phyloP scores from a whole-genome alignment of 2,888 invertebrate species.

The Stenoptilia bipunctidactyla region DNA sequence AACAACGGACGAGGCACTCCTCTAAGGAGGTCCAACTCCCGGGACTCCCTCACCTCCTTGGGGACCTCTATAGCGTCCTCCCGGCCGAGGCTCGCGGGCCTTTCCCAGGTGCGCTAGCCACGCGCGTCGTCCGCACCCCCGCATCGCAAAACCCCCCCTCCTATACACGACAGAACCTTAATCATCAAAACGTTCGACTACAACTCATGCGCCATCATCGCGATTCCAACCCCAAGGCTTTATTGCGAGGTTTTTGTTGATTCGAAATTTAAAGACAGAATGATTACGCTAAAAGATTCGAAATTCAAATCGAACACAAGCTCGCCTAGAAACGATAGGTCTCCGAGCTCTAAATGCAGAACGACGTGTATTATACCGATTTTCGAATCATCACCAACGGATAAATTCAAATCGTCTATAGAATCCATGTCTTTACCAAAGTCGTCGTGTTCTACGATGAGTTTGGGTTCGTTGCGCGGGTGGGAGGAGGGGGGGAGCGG shows the following conservation, averaged over 20 bases:
- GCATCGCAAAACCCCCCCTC: slow-evolving; percentile 30
- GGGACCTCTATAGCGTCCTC: slow-evolving; percentile 75
- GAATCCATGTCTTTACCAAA: slow-evolving; percentile 34
- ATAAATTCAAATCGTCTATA: too few relatives aligned
- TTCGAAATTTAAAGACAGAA: slow-evolving; percentile 19
- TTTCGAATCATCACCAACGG: too few relatives aligned
- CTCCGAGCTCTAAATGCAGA: too few relatives aligned
- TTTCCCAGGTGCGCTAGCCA: slow-evolving; percentile 76
- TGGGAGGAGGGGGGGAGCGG: slow-evolving; percentile 25
- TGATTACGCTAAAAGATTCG: too few relatives aligned
- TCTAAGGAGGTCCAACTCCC: slow-evolving; percentile 80
- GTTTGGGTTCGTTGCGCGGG: slow-evolving; percentile 41
- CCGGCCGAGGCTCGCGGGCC: slow-evolving; percentile 81
- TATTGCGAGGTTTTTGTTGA: slow-evolving; percentile 53
- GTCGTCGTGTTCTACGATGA: slow-evolving; percentile 61
- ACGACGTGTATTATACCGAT: too few relatives aligned
- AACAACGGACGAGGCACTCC: slow-evolving; percentile 74
- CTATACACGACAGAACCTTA: slow-evolving; percentile 53
- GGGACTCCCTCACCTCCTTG: slow-evolving; percentile 83
- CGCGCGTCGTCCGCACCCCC: slow-evolving; percentile 61
- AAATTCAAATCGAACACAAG: too few relatives aligned
- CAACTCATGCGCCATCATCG: slow-evolving; percentile 60
- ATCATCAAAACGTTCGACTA: slow-evolving; percentile 52
- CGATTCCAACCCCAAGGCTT: slow-evolving; percentile 51
- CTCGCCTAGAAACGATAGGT: too few relatives aligned